Evolutionary conservation across 2,888 invertebrate genomes (phyloP), one percentile per base, ranked within the genome.

Genomic region (Encarsia formosa): DNA sequence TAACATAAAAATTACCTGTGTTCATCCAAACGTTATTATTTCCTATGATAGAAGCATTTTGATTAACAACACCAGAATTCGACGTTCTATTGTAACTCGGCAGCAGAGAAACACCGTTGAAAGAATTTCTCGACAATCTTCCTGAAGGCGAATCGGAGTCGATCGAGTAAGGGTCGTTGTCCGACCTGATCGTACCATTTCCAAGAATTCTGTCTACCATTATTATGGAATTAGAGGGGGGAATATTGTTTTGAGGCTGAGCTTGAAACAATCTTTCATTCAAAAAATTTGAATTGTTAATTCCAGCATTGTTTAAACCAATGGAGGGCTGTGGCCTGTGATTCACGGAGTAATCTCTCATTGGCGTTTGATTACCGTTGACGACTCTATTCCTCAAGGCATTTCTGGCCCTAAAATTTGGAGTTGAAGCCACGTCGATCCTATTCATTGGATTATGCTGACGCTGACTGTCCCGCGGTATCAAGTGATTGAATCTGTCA

Each of bases 401-500:
- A 35, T 58, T 57, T 46, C 63, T 63, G 6, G 55, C 57, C 15
- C 63, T 62, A 5, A 61, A 50, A n/a, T n/a, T n/a, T n/a, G n/a
- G n/a, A 6, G 34, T 15, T 3, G 57, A 55, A 15, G 50, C 48
- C 23, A 59, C 63, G 13, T 67, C 66, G 11, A 61, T 53, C 54
- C 69, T 59, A 9, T 42, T 57, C 23, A 40, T 57, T 2, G 59
- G 42, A 49, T 55, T 60, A 40, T 62, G 56, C 13, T 59, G 59
- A 19, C 64, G 56, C 20, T 61, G 61, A 52, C 50, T 61, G 15
- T 68, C 67, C 19, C 65, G 59, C 1, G 68, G 66, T 51, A 69
- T 65, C 3, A 74, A 60, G 56, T 75, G 70, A 45, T 70, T 69
- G 51, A 68, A 75, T 31, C 77, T 74, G 11, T 78, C 76, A 49